Conservation (phyloP, 2,113 vertebrate species). For the Pithys albifrons region DNA sequence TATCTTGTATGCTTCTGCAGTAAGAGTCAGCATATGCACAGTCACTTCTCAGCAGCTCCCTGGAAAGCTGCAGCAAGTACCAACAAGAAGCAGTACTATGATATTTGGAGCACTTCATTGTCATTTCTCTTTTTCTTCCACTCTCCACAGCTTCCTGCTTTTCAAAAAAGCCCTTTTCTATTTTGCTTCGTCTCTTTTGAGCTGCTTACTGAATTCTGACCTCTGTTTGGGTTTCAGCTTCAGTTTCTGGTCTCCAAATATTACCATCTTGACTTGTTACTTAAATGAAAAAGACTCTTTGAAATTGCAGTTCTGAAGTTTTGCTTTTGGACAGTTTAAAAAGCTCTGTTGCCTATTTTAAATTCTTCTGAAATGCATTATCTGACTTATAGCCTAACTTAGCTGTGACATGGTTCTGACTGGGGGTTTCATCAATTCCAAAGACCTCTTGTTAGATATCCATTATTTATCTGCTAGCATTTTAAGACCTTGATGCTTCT, state of each 20-base stretch:
- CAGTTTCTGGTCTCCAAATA: constrained; percentile 15
- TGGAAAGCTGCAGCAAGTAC: neutral
- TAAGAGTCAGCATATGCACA: neutral
- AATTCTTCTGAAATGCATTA: constrained; percentile 25
- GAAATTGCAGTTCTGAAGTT: constrained; percentile 20
- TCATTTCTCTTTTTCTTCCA: neutral
- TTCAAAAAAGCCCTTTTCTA: neutral
- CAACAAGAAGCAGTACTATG: neutral
- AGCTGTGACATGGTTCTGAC: neutral
- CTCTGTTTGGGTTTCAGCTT: neutral
- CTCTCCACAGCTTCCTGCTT: neutral
- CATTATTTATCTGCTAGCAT: constrained; percentile 51
- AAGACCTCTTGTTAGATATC: constrained; percentile 18
- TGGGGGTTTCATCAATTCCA: neutral
- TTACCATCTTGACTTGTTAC: neutral
- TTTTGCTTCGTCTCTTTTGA: neutral
- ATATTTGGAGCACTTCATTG: neutral
- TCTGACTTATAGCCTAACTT: neutral
- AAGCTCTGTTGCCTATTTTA: neutral
- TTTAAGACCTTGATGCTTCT: constrained; percentile 8
- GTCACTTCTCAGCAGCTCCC: neutral
- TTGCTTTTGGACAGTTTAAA: constrained; percentile 4
- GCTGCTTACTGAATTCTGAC: neutral
- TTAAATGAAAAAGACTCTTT: neutral
- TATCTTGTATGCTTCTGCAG: neutral